A percentile compares a stretch with the other conserved stretches of the same genome.
Evolutionary conservation across 2,888 invertebrate species (phyloP).

Genomic region (Clepsis dumicolana): DNA sequence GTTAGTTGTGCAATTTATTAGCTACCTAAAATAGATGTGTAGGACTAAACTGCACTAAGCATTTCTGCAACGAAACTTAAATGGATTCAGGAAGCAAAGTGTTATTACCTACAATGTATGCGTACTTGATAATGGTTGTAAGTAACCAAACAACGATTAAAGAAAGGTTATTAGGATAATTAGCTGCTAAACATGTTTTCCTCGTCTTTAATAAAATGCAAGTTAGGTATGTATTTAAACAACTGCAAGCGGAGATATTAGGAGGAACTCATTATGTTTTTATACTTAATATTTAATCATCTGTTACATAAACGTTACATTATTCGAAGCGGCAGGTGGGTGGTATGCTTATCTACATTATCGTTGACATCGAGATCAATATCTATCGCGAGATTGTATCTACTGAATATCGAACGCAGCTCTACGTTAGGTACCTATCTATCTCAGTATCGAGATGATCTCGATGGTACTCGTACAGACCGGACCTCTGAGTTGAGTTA

Average conservation of each 20-base stretch:
- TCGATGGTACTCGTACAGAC: neutral
- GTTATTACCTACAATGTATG: neutral
- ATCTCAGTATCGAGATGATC: neutral
- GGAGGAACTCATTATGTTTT: neutral
- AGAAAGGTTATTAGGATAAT: slow-evolving; percentile 10
- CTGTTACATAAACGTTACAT: neutral
- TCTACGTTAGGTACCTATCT: too few species aligned
- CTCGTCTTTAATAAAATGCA: slow-evolving; percentile 1
- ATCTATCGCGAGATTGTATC: neutral
- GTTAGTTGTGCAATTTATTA: slow-evolving; percentile 22
- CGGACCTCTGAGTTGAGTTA: neutral
- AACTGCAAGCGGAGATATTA: neutral
- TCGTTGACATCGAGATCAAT: slow-evolving; percentile 4
- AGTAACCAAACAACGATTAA: neutral
- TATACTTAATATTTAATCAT: neutral
- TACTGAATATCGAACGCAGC: neutral
- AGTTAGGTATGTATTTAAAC: slow-evolving; percentile 4
- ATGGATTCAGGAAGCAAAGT: neutral
- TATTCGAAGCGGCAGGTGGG: neutral
- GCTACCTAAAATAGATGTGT: slow-evolving; percentile 8
- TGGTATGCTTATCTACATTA: neutral
- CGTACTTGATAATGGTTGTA: neutral
- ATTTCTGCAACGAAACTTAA: neutral
- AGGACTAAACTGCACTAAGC: neutral
- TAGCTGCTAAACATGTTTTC: neutral